phyloP scores from a whole-genome alignment of 2,888 invertebrate genomes.

The Trimorus sp. region DNA sequence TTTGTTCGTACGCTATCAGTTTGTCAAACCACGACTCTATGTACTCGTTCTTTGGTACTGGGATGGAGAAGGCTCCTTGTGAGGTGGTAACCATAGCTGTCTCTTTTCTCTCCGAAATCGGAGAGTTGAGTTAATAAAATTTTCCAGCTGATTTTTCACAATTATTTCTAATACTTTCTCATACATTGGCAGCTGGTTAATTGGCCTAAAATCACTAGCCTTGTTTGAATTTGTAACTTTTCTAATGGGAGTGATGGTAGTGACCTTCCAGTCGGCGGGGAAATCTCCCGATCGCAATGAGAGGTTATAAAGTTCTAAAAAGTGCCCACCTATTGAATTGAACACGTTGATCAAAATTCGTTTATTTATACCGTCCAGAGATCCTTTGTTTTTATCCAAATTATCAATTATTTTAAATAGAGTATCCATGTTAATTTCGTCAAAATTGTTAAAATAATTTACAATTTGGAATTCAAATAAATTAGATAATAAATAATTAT shows the following conservation, averaged over 20 bases:
- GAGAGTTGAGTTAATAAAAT: background rate
- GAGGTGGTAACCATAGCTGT: too few relatives aligned
- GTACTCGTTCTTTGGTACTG: too few relatives aligned
- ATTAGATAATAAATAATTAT: background rate
- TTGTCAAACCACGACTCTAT: too few relatives aligned
- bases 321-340: background rate
- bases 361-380: too few relatives aligned
- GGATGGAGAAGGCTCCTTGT: too few relatives aligned
- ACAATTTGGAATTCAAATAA: background rate
- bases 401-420: constrained; percentile 4
- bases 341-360: background rate
- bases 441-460: constrained; percentile 3
- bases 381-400: too few relatives aligned
- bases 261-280: too few relatives aligned
- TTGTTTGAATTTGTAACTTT: background rate
- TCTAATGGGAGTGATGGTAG: too few relatives aligned
- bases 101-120: too few relatives aligned
- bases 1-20: too few relatives aligned
- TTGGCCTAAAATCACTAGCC: constrained; percentile 11
- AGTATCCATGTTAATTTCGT: constrained; percentile 5
- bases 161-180: background rate
- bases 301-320: background rate
- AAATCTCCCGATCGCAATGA: background rate
- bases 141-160: background rate
- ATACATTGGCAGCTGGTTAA: background rate